These are phyloP conservation scores for Diadumene lineata DNA, from an alignment of 92 coral and sea anemone genomes.

Conservation along the genomic window DNA sequence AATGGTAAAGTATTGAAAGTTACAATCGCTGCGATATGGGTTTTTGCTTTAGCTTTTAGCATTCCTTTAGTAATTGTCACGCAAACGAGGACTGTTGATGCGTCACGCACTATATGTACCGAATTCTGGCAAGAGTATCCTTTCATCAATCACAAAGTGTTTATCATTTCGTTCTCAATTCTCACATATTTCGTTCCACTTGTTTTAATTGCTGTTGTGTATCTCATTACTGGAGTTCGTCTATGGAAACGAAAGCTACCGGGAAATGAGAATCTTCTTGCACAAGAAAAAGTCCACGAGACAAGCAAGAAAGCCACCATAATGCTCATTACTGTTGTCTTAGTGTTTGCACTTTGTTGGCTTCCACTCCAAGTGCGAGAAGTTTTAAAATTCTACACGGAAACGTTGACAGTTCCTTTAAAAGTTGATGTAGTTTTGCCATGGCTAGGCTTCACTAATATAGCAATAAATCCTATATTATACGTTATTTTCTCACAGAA, in stretches of 20 bases:
- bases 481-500: conserved; percentile 79
- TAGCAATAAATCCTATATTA: conserved; percentile 74
- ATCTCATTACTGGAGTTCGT: conserved; percentile 57
- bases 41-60: conserved; percentile 43
- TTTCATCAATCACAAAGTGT: conserved; percentile 6
- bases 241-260: conserved; percentile 72
- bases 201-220: conserved; percentile 52
- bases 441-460: conserved; percentile 70
- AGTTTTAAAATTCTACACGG: conserved; percentile 34
- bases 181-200: conserved; percentile 67
- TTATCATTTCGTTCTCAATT: conserved; percentile 29
- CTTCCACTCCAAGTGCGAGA: conserved; percentile 74
- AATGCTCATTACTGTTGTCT: conserved; percentile 79
- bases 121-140: conserved; percentile 20
- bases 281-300: conserved; percentile 75
- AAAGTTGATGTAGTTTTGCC: conserved; percentile 56
- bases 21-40: conserved; percentile 55
- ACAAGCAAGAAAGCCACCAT: conserved; percentile 73
- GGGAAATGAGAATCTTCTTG: conserved; percentile 67
- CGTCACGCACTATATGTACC: conserved; percentile 17
- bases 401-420: conserved; percentile 23
- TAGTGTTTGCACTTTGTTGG: conserved; percentile 85
- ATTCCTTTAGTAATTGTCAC: conserved; percentile 55
- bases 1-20: conserved; percentile 56
- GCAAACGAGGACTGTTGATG: background rate